A percentile compares a stretch with the other conserved stretches of the same genome.
phyloP scores from a whole-genome alignment of 2,888 invertebrate genomes.

The Cephus pygmeus region DNA sequence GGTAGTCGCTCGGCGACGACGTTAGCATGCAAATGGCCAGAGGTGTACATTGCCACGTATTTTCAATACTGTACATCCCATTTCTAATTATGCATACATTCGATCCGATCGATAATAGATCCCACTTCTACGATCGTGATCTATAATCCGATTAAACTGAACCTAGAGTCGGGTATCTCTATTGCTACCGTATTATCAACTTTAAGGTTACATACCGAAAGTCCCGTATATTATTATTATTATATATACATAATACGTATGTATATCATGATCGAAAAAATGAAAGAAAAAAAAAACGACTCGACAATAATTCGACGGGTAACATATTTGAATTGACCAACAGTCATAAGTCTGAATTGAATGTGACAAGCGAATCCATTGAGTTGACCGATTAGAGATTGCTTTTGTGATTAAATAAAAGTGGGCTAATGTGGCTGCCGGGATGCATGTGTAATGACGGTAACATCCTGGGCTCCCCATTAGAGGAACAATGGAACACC shows the following conservation, averaged over 20 bases:
- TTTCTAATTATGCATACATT: neutral
- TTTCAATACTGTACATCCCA: neutral
- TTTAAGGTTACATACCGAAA: too few species aligned
- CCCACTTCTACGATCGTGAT: neutral
- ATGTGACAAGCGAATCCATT: neutral
- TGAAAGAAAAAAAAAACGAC: too few species aligned
- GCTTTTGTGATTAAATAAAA: slow-evolving; percentile 50
- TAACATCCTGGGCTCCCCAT: slow-evolving; percentile 47
- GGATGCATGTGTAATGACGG: slow-evolving; percentile 44
- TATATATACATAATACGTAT: too few species aligned
- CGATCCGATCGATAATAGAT: neutral
- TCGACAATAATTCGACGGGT: neutral
- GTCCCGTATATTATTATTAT: too few species aligned
- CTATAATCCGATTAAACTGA: neutral
- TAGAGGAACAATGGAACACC: slow-evolving; percentile 42
- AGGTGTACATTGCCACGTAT: neutral
- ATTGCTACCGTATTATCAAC: neutral
- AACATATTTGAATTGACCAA: neutral
- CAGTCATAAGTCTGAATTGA: neutral
- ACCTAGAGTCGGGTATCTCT: neutral
- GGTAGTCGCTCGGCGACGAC: slow-evolving; percentile 26
- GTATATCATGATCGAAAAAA: neutral
- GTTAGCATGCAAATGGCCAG: slow-evolving; percentile 36
- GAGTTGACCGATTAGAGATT: slow-evolving; percentile 23
- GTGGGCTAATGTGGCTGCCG: slow-evolving; percentile 48